Conservation (phyloP, 2,888 invertebrate genomes). For the Drosophila setosimentum region DNA sequence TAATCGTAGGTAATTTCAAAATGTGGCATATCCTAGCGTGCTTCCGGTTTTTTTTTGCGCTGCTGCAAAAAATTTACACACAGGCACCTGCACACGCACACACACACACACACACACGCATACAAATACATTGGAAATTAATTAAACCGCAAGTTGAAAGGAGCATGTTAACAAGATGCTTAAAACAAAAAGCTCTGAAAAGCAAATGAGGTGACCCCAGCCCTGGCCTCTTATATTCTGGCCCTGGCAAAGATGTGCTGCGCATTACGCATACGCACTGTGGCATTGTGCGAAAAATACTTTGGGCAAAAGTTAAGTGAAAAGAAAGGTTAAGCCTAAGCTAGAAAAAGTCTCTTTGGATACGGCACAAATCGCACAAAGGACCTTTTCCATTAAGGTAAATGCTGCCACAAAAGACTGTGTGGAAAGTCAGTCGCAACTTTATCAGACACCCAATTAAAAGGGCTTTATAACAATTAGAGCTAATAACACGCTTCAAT, state of each 20-base stretch:
- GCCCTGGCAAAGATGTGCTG: constrained; percentile 26
- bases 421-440: constrained; percentile 40
- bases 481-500: constrained; percentile 79
- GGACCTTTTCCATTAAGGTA: constrained; percentile 72
- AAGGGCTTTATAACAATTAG: constrained; percentile 79
- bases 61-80: neutral
- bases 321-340: constrained; percentile 50
- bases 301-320: constrained; percentile 58
- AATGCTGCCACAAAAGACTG: constrained; percentile 35
- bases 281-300: constrained; percentile 69
- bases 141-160: constrained; percentile 68
- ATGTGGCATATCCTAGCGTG: neutral
- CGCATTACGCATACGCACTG: constrained; percentile 68
- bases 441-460: constrained; percentile 79
- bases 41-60: neutral
- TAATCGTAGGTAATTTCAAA: neutral
- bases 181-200: constrained; percentile 55
- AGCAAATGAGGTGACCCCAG: constrained; percentile 45
- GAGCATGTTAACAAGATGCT: constrained; percentile 72
- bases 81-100: neutral
- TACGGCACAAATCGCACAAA: constrained; percentile 42
- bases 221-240: neutral
- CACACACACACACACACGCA: neutral
- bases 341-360: constrained; percentile 15
- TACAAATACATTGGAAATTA: constrained; percentile 70